Base-by-base conservation (phyloP, 1,140 invertebrate genomes). In the Popillia japonica region DNA sequence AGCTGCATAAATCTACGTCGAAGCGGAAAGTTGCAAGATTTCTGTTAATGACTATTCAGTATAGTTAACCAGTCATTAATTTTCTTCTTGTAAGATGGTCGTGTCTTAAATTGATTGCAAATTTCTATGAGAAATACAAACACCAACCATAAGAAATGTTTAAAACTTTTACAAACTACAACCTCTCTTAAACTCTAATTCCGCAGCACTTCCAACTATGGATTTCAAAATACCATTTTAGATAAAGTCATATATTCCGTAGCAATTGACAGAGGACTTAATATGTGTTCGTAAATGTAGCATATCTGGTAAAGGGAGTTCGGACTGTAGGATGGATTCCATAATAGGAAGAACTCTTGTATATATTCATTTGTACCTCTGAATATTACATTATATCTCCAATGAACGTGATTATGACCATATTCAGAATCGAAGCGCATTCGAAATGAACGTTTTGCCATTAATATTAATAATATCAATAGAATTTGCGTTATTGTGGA, bases 341-440 rank as follows among this genome's bases (percentile, higher is more conserved):
- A 68, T 68, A 68, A 68, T 68, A 22, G 61, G 61, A 68, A 2
- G 20, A 34, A 14, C 61, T 68, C 61, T 68, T 68, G 61, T 68
- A 68, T 68, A 68, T 68, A 68, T 68, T 68, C 61, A 68, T 68
- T 68, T 68, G 61, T 68, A 68, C 61, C 27, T 68, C 22, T 68
- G 61, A 68, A 68, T 68, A 68, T 68, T 68, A 68, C 61, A 68
- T 68, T 68, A 68, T 68, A 68, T 68, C 61, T 27, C 61, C 61
- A 68, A 68, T 68, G 2, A 68, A 14, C 61, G 27, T 22, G 61
- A 68, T 68, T 68, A 68, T 68, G 22, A 27, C 61, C 61, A 68
- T 68, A 68, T 68, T 68, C 8, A 23, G 61, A 68, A n/a, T 22
- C 61, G 61, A 23, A 68, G 22, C 61, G 7, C 11, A 68, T 34